Evolutionary conservation across 2,113 vertebrate species (phyloP), one percentile per base, ranked within the genome.

Genomic region (Pangasianodon hypophthalmus): DNA sequence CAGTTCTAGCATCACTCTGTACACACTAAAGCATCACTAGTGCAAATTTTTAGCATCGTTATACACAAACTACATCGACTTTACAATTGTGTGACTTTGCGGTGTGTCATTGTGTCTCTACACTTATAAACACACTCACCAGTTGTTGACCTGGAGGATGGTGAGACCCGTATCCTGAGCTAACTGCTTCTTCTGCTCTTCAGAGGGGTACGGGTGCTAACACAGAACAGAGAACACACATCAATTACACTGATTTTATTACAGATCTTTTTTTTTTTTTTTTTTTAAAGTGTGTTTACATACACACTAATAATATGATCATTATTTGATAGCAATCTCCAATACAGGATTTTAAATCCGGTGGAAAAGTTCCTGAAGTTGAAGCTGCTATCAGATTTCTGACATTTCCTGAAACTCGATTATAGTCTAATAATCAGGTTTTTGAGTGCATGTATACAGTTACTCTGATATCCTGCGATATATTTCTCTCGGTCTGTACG

Each of bases 101-200:
- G 37, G n/a, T 56, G 46, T 14, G 7, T 37, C 58, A 26, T 26
- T n/a, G 16, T 14, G 24, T 84, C 48, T 75, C 9, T 10, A 16
- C 10, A 10, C 9, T 71, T 52, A 3, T 77, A 46, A 77, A 50
- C 24, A 56, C 90, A 96, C 98, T 97, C 94, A 98, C 98, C 98
- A 99, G 88, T 99, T 99, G 97, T 99, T 99, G 96, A 99, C 98
- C 96, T 99, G 98, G 93, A 99, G 97, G 95, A 98, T 97, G 94
- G 97, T 98, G 94, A 99, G 97, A 91, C 98, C 96, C 0, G 98
- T 98, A 95, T 99, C 98, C 95, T 98, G 98, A 94, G 98, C 97
- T 95, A 99, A 96, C 94, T 98, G 98, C 93, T 98, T 98, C 96
- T 99, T 98, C 97, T 98, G 98, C 95, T 99, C 98, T 96, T 99